Conservation (phyloP, 2,797 vertebrate genomes). For the Sylvilagus floridanus region DNA sequence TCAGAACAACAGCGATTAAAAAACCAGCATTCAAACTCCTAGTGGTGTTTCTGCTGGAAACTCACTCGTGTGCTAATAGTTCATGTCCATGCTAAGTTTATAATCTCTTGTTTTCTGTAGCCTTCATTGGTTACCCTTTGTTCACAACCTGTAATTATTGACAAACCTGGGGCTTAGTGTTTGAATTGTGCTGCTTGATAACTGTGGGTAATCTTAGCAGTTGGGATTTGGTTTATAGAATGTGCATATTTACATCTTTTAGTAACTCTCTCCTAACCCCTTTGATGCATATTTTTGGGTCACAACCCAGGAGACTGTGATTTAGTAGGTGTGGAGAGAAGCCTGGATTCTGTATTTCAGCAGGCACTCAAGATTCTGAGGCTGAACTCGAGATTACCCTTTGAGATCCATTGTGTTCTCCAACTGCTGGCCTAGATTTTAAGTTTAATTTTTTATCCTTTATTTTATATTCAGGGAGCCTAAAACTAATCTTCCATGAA, state of each 20-base stretch:
- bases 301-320: neutral
- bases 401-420: neutral
- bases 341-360: neutral
- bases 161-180: neutral
- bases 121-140: neutral
- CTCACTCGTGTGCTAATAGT: neutral
- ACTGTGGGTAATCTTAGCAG: neutral
- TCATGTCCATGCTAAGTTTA: neutral
- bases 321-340: neutral
- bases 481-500: neutral
- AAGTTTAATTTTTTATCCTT: neutral
- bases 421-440: neutral
- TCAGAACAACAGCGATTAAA: neutral
- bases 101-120: neutral
- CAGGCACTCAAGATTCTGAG: neutral
- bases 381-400: neutral
- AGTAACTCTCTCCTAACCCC: neutral
- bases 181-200: neutral
- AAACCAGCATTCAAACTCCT: neutral
- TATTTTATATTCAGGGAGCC: neutral
- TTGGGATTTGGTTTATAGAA: neutral
- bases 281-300: neutral
- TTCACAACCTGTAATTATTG: neutral
- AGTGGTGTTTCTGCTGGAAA: constrained; percentile 1
- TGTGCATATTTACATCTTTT: neutral